phyloP scores from a whole-genome alignment of 1,140 invertebrate species.

The Lucilia cuprina region DNA sequence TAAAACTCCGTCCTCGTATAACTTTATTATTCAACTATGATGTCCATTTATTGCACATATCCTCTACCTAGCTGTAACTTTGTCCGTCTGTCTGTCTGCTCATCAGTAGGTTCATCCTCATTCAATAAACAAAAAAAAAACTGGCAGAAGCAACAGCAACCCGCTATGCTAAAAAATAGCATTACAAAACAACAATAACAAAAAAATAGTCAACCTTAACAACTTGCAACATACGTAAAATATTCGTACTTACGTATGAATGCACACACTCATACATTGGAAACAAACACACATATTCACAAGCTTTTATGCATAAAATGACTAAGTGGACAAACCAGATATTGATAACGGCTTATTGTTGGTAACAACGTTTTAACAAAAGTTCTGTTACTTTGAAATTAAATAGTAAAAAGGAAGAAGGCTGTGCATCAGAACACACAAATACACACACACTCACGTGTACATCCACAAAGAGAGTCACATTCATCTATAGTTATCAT shows the following conservation, averaged over 20 bases:
- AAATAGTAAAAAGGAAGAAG: conserved; percentile 33
- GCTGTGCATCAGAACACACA: conserved; percentile 10
- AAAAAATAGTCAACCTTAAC: not conserved
- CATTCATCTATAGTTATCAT: conserved; percentile 32
- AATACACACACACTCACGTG: conserved; percentile 9
- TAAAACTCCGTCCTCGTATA: not conserved
- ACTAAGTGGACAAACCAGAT: conserved; percentile 62
- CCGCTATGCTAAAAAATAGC: not conserved
- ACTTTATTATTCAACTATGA: not conserved
- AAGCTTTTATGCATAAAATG: conserved; percentile 40
- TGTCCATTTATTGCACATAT: not conserved
- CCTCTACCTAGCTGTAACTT: not conserved
- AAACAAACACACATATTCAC: not conserved
- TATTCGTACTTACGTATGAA: not conserved
- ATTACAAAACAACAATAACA: not conserved
- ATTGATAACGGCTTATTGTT: conserved; percentile 62
- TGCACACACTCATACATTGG: not conserved
- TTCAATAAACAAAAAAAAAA: not conserved
- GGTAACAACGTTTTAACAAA: conserved; percentile 39
- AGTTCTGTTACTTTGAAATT: conserved; percentile 39
- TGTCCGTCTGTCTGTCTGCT: not conserved
- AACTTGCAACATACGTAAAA: not conserved
- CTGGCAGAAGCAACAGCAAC: not conserved
- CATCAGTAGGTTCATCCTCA: conserved; percentile 11
- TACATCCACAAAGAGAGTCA: not conserved